Evolutionary conservation across 2,888 invertebrate genomes (phyloP).

Genomic region (Aphelenchoides bicaudatus): DNA sequence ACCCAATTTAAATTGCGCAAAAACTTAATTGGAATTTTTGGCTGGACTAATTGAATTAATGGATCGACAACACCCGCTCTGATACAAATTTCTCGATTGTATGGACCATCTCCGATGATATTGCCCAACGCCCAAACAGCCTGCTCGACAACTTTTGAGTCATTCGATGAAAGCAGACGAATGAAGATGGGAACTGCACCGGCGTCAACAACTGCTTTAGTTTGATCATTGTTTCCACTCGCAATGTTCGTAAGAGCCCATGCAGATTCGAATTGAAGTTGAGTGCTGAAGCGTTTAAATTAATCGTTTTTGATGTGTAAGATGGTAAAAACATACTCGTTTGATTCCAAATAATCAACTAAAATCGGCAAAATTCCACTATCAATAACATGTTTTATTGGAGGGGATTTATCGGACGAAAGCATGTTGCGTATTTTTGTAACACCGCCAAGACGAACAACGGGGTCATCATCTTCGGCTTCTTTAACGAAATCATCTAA

Average conservation of each 20-base stretch:
- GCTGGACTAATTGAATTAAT: slow-evolving; percentile 86
- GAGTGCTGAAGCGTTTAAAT: slow-evolving; percentile 41
- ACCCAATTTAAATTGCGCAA: slow-evolving; percentile 98
- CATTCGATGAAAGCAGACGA: slow-evolving; percentile 81
- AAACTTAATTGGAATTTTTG: slow-evolving; percentile 89
- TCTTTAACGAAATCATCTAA: no score
- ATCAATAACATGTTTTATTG: slow-evolving; percentile 88
- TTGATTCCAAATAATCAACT: slow-evolving; percentile 79
- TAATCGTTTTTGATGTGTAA: background rate
- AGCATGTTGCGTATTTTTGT: slow-evolving; percentile 78
- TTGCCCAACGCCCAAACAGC: slow-evolving; percentile 97
- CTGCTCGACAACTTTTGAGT: slow-evolving; percentile 96
- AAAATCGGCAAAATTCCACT: slow-evolving; percentile 91
- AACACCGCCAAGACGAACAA: slow-evolving; percentile 81
- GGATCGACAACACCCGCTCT: slow-evolving; percentile 89
- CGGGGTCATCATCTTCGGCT: no score
- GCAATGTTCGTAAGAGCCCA: slow-evolving; percentile 99
- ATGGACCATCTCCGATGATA: slow-evolving; percentile 83
- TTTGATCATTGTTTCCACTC: slow-evolving; percentile 90
- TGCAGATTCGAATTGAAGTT: slow-evolving; percentile 86
- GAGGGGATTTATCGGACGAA: slow-evolving; percentile 95
- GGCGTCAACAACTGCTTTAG: slow-evolving; percentile 84
- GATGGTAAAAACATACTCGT: slow-evolving; percentile 66
- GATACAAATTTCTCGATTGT: slow-evolving; percentile 88
- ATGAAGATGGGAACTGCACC: slow-evolving; percentile 94